phyloP scores from a whole-genome alignment of 2,113 vertebrate genomes.

The Pungitius pungitius region DNA sequence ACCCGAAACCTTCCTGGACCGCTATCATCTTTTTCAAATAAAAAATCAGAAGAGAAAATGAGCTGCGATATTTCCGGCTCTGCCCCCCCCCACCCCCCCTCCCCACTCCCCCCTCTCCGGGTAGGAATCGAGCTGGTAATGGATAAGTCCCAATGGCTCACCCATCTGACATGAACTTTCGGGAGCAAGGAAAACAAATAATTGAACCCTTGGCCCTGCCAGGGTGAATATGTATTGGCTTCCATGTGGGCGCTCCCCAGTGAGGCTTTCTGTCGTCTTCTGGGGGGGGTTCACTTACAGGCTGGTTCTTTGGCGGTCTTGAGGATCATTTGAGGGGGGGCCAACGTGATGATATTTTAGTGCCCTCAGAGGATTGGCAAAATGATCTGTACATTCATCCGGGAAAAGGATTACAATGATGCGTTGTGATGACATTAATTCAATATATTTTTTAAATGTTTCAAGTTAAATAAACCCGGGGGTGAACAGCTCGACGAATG shows the following conservation, averaged over 20 bases:
- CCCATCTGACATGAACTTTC: slow-evolving; percentile 81
- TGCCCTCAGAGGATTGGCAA: slow-evolving; percentile 33
- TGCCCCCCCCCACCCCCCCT: slow-evolving; percentile 32
- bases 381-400: slow-evolving; percentile 7
- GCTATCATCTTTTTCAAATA: neutral
- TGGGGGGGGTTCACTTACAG: slow-evolving; percentile 66
- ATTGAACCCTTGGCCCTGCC: slow-evolving; percentile 81
- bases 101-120: slow-evolving; percentile 23
- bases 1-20: neutral
- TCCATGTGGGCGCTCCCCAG: slow-evolving; percentile 56
- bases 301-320: slow-evolving; percentile 34
- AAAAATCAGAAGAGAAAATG: slow-evolving; percentile 11
- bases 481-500: neutral
- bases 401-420: slow-evolving; percentile 9
- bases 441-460: neutral
- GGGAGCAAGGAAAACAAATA: slow-evolving; percentile 82
- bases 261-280: slow-evolving; percentile 66
- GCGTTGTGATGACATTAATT: neutral
- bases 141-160: slow-evolving; percentile 79
- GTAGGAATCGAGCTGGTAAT: slow-evolving; percentile 77
- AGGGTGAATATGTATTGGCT: slow-evolving; percentile 75
- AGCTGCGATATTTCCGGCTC: slow-evolving; percentile 55
- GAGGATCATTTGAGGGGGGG: slow-evolving; percentile 55
- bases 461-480: neutral
- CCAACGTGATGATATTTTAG: slow-evolving; percentile 50